phyloP scores from a whole-genome alignment of 2,888 invertebrate species.

The Acrobasis repandana region DNA sequence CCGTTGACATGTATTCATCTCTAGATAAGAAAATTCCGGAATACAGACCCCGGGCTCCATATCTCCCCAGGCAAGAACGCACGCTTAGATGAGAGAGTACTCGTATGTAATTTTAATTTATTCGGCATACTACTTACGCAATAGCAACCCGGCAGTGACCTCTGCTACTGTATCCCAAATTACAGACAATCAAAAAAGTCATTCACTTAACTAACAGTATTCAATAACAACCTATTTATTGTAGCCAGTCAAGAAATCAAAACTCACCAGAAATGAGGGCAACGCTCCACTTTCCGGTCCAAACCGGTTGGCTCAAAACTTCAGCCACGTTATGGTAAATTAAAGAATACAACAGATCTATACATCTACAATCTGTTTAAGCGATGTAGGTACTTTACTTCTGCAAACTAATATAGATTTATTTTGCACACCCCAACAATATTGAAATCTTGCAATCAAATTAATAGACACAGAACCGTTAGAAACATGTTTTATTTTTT shows the following conservation, averaged over 20 bases:
- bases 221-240: constrained; percentile 46
- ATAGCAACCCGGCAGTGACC: background rate
- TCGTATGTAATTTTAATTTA: too few species aligned
- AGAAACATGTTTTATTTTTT: too few species aligned
- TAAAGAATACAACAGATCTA: background rate
- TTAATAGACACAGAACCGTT: too few species aligned
- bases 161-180: constrained; percentile 6
- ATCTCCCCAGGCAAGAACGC: too few species aligned
- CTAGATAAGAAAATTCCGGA: too few species aligned
- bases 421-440: too few species aligned
- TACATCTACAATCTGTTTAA: background rate
- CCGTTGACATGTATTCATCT: too few species aligned
- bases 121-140: background rate
- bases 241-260: constrained; percentile 60
- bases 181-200: constrained; percentile 9
- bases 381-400: too few species aligned
- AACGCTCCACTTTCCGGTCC: constrained; percentile 69
- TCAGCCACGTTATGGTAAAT: constrained; percentile 40
- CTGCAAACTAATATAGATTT: too few species aligned
- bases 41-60: too few species aligned
- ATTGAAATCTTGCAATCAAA: too few species aligned
- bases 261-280: constrained; percentile 67
- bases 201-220: constrained; percentile 43
- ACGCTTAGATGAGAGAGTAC: too few species aligned
- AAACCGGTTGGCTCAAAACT: constrained; percentile 58